A percentile compares a stretch with the other conserved stretches of the same genome.
phyloP scores from a whole-genome alignment of 92 coral and sea anemone genomes.

The Epizoanthus ramosus region DNA sequence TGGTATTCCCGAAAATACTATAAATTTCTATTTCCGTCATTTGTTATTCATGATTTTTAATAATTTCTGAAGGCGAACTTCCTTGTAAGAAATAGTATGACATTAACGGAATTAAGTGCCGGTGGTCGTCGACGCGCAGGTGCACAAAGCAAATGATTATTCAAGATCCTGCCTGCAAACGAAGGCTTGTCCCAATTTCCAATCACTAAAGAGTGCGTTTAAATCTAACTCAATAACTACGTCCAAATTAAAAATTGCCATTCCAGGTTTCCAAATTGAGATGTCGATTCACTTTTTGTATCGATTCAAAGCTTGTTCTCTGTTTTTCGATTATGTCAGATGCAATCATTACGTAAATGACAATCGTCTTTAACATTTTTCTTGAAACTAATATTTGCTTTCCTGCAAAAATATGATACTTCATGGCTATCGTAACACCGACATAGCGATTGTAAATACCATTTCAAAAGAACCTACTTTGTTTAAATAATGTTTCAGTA shows the following conservation, averaged over 20 bases:
- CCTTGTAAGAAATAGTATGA: conserved; percentile 1
- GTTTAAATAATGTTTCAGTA: conserved; percentile 10
- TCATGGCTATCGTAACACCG: background rate
- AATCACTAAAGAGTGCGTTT: background rate
- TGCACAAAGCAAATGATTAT: background rate
- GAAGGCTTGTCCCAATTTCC: conserved; percentile 12
- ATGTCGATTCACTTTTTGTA: background rate
- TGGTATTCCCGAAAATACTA: background rate
- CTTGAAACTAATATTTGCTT: conserved; percentile 18
- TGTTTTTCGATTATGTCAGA: background rate
- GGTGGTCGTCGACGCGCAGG: background rate
- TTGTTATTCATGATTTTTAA: background rate
- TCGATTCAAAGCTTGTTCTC: background rate
- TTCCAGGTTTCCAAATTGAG: background rate
- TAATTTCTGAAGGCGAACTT: background rate
- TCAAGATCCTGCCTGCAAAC: background rate
- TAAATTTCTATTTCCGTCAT: background rate
- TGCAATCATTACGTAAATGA: conserved; percentile 6
- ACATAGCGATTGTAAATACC: conserved; percentile 15
- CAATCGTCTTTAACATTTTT: background rate
- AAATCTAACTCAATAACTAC: background rate
- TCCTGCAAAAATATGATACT: conserved; percentile 9
- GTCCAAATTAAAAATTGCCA: background rate
- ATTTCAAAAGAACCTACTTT: conserved; percentile 20
- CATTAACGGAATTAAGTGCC: background rate